Evolutionary conservation across 2,113 vertebrate species (phyloP).

Genomic region (Sylvia atricapilla): DNA sequence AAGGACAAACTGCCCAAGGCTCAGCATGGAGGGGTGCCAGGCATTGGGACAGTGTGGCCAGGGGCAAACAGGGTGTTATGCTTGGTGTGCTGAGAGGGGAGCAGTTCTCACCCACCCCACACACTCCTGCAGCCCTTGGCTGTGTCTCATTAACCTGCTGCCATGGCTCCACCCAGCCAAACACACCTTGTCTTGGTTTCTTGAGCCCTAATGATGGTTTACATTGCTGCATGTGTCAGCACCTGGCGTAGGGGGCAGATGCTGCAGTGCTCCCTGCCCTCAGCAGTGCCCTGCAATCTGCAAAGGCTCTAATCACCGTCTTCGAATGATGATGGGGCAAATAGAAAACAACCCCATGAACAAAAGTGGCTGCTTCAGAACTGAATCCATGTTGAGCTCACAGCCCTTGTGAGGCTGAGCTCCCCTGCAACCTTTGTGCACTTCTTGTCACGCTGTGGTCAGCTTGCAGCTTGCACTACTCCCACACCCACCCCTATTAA

Average conservation of each 20-base stretch:
- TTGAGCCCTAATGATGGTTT: conserved; percentile 3
- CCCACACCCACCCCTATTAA: background rate
- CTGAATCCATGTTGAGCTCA: background rate
- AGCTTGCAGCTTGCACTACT: background rate
- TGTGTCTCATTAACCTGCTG: fast-evolving
- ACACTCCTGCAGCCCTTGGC: background rate
- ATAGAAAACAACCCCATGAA: background rate
- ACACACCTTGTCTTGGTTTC: background rate
- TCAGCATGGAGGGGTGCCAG: background rate
- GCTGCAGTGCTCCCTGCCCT: background rate
- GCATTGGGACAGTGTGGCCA: fast-evolving
- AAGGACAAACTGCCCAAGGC: background rate
- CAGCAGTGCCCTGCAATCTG: background rate
- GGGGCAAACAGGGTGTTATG: fast-evolving
- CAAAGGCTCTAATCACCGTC: background rate
- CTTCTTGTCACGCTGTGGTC: background rate
- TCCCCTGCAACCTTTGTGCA: background rate
- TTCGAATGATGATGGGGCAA: background rate
- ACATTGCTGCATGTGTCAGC: background rate
- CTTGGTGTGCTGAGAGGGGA: fast-evolving
- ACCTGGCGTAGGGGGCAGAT: fast-evolving
- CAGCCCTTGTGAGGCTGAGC: background rate
- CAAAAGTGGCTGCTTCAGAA: background rate
- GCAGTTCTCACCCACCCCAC: fast-evolving
- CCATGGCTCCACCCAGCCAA: background rate